phyloP scores from a whole-genome alignment of 2,113 vertebrate species.

The Tylochromis polylepis region DNA sequence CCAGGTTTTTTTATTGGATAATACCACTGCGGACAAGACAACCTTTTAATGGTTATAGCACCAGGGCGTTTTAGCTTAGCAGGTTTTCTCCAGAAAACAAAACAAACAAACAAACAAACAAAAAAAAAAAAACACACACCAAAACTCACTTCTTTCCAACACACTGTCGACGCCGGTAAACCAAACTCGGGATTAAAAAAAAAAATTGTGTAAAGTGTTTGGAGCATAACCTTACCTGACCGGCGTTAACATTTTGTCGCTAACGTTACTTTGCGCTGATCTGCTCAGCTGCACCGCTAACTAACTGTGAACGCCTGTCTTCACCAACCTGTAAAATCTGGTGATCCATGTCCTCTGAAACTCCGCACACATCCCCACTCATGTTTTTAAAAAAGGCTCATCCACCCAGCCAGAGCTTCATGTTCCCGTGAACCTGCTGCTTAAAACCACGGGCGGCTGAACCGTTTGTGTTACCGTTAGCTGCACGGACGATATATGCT shows the following conservation, averaged over 20 bases:
- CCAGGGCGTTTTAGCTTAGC: not conserved
- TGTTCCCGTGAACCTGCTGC: not conserved
- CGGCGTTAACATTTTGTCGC: not conserved
- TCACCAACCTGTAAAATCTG: constrained; percentile 50
- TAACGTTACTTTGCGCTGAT: not conserved
- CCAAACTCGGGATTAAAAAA: not conserved
- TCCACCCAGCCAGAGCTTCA: not conserved
- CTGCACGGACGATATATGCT: not conserved
- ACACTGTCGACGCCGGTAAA: not conserved
- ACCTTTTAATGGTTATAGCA: not conserved
- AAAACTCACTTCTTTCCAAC: not conserved
- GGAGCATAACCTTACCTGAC: not conserved
- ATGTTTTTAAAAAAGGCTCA: not conserved
- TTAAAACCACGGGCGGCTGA: not conserved
- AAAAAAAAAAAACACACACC: not conserved
- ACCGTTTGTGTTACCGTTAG: not conserved
- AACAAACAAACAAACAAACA: not conserved
- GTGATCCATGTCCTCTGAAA: constrained; percentile 46
- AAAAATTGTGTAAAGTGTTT: not conserved
- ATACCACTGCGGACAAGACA: not conserved
- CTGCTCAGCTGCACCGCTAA: not conserved
- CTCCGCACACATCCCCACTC: not conserved
- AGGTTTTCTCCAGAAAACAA: not conserved
- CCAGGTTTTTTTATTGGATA: not conserved
- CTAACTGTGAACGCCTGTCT: not conserved